Evolutionary conservation across 2,888 invertebrate genomes (phyloP).

Genomic region (Hymenopus coronatus): DNA sequence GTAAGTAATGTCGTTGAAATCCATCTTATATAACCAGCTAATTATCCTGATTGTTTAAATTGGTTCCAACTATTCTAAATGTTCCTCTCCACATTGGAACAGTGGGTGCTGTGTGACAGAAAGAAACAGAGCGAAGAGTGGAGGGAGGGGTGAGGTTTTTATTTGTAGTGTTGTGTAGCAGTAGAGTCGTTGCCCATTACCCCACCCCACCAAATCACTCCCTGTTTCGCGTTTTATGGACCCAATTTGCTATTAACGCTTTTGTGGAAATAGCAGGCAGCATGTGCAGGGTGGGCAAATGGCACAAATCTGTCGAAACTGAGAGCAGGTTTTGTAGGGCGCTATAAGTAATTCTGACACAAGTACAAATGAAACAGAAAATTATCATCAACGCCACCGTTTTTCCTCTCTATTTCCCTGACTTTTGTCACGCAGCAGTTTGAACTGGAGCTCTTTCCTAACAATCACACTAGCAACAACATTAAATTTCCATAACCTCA

Average conservation of each 20-base stretch:
- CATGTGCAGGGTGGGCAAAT: conserved; percentile 15
- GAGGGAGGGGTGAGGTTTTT: neutral
- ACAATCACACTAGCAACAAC: neutral
- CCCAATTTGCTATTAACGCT: conserved; percentile 43
- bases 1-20: too few species aligned
- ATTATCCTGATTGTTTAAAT: too few species aligned
- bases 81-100: neutral
- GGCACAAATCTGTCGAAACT: conserved; percentile 29
- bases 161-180: neutral
- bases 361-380: conserved; percentile 22
- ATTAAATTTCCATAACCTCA: neutral
- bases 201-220: conserved; percentile 16
- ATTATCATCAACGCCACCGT: conserved; percentile 8
- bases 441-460: neutral
- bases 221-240: conserved; percentile 39
- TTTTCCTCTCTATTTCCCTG: neutral
- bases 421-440: neutral
- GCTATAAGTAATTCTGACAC: conserved; percentile 25
- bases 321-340: conserved; percentile 4
- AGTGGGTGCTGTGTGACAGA: neutral
- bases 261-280: conserved; percentile 35
- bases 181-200: conserved; percentile 7
- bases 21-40: too few species aligned
- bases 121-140: neutral
- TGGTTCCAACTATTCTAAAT: too few species aligned